phyloP scores from a whole-genome alignment of 2,888 invertebrate genomes.

The Bursaphelenchus okinawaensis region DNA sequence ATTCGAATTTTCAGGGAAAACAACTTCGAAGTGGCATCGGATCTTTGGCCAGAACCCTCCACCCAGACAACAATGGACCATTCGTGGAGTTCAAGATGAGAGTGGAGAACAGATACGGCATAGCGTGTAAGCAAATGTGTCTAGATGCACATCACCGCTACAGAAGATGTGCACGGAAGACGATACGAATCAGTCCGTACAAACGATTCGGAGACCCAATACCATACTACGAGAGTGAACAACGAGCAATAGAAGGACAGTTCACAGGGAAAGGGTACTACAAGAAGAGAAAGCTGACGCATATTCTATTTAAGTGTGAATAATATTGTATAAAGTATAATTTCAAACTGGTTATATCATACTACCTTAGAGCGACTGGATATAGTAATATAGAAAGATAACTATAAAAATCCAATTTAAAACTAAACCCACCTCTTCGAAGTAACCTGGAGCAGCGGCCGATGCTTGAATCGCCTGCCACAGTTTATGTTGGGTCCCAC shows the following conservation, averaged over 20 bases:
- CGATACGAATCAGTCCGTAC: conserved; percentile 20
- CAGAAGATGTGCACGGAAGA: conserved; percentile 65
- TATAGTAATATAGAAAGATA: neutral
- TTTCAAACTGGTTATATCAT: no score
- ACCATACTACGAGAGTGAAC: conserved; percentile 17
- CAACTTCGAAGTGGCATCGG: conserved; percentile 15
- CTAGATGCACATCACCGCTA: conserved; percentile 58
- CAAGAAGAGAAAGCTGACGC: conserved; percentile 23
- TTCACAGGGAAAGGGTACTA: conserved; percentile 33
- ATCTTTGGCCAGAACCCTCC: conserved; percentile 22
- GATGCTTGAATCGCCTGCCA: conserved; percentile 68
- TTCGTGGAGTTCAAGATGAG: conserved; percentile 28
- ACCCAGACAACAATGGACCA: conserved; percentile 20
- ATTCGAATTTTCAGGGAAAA: conserved; percentile 15
- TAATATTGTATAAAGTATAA: conserved; percentile 2
- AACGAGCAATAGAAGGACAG: conserved; percentile 18
- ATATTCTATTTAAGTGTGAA: conserved; percentile 30
- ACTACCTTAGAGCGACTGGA: no score
- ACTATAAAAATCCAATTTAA: neutral
- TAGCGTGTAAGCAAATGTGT: conserved; percentile 26
- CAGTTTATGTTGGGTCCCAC: conserved; percentile 43
- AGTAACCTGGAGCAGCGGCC: conserved; percentile 85
- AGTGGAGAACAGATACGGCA: conserved; percentile 25
- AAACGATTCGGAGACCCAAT: conserved; percentile 28
- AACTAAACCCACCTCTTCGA: conserved; percentile 69